Evolutionary conservation across 2,888 invertebrate genomes (phyloP).

Genomic region (Synergus itoensis): DNA sequence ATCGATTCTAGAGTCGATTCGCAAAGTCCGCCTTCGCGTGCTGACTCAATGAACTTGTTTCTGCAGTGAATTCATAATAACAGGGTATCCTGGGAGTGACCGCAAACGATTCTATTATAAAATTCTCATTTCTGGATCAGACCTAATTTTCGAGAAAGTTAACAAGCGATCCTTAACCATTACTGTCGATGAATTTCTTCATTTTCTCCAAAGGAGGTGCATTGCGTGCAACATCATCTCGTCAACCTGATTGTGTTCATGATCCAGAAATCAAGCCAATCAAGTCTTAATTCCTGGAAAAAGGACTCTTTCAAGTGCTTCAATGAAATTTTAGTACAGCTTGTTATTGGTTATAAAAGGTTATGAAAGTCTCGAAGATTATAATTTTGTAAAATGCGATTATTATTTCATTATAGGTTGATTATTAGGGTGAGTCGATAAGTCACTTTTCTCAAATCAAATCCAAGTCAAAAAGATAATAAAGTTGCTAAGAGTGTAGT

Average conservation of each 20-base stretch:
- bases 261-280: slow-evolving; percentile 36
- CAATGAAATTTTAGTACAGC: slow-evolving; percentile 33
- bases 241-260: slow-evolving; percentile 38
- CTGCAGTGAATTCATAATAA: slow-evolving; percentile 52
- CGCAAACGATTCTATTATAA: slow-evolving; percentile 51
- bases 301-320: slow-evolving; percentile 3
- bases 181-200: slow-evolving; percentile 51
- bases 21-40: slow-evolving; percentile 46
- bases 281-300: slow-evolving; percentile 25
- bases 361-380: background rate
- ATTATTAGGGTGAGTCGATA: background rate
- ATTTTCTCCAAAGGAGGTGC: slow-evolving; percentile 41
- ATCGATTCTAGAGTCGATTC: slow-evolving; percentile 53
- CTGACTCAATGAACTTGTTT: slow-evolving; percentile 52
- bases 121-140: slow-evolving; percentile 52
- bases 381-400: background rate
- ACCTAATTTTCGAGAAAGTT: slow-evolving; percentile 56
- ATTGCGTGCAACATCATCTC: slow-evolving; percentile 33
- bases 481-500: no score
- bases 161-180: slow-evolving; percentile 44
- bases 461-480: no score
- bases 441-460: no score
- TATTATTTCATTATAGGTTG: background rate
- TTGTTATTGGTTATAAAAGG: background rate
- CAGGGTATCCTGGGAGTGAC: slow-evolving; percentile 48